Percentiles rank a stretch among this genome's conserved stretches.
These are phyloP conservation scores for Macroramphosus scolopax DNA, from an alignment of 2,797 vertebrate species.

Conservation along the genomic window DNA sequence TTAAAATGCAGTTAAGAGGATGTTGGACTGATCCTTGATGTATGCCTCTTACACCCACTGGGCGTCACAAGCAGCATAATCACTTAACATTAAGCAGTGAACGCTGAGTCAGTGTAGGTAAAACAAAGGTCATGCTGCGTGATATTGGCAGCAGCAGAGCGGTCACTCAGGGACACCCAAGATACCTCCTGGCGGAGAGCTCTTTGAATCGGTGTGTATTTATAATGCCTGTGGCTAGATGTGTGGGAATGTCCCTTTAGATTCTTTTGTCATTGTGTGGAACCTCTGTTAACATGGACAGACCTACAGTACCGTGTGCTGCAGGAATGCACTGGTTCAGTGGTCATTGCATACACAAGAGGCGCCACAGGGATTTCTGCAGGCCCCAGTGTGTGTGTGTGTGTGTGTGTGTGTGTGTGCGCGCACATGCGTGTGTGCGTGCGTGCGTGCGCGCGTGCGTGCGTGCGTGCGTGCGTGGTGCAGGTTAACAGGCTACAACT, in stretches of 20 bases:
- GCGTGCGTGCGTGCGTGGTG: slow-evolving; percentile 4
- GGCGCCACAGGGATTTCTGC: slow-evolving; percentile 58
- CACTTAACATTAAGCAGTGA: slow-evolving; percentile 53
- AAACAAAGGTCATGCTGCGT: slow-evolving; percentile 47
- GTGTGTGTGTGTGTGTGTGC: slow-evolving; percentile 2
- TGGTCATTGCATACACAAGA: slow-evolving; percentile 30
- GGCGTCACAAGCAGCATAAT: slow-evolving; percentile 52
- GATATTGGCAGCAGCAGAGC: slow-evolving; percentile 36
- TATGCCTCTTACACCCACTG: slow-evolving; percentile 43
- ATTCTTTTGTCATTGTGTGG: slow-evolving; percentile 28
- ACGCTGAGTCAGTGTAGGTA: slow-evolving; percentile 57
- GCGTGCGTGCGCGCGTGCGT: slow-evolving; percentile 8
- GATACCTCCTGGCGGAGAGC: slow-evolving; percentile 21
- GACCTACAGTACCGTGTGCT: slow-evolving; percentile 25
- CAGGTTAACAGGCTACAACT: slow-evolving; percentile 15
- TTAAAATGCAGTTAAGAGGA: slow-evolving; percentile 28
- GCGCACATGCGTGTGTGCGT: slow-evolving; percentile 18
- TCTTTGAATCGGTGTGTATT: slow-evolving; percentile 17
- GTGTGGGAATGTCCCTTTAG: slow-evolving; percentile 23
- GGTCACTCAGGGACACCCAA: slow-evolving; percentile 40
- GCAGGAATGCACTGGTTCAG: slow-evolving; percentile 59
- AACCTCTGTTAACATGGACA: slow-evolving; percentile 29
- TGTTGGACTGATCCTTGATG: slow-evolving; percentile 33
- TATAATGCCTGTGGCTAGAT: slow-evolving; percentile 7
- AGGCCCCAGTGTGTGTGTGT: slow-evolving; percentile 8